phyloP scores from a whole-genome alignment of 1,140 invertebrate genomes.

The Acromyrmex heyeri region DNA sequence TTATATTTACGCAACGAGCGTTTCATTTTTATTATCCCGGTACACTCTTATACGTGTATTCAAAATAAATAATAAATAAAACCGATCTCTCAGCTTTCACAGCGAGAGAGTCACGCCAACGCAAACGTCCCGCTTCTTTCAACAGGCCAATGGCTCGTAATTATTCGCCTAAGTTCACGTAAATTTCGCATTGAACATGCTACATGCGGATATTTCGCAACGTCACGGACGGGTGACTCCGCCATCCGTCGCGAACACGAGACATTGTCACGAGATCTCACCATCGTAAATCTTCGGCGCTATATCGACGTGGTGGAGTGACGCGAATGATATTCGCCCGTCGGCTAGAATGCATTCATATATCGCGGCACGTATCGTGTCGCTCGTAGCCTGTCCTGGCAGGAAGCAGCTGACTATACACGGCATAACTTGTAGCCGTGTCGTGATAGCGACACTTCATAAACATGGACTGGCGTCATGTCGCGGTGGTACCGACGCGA shows the following conservation, averaged over 20 bases:
- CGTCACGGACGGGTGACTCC: slow-evolving; percentile 39
- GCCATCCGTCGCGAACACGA: slow-evolving; percentile 50
- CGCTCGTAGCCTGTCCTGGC: slow-evolving; percentile 51
- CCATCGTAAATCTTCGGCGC: slow-evolving; percentile 46
- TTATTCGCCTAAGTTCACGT: slow-evolving; percentile 34
- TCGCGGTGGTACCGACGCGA: slow-evolving; percentile 34
- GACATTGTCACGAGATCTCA: slow-evolving; percentile 60
- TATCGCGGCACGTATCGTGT: slow-evolving; percentile 54
- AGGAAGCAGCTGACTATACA: slow-evolving; percentile 51
- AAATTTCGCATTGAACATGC: slow-evolving; percentile 7
- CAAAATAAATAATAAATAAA: neutral
- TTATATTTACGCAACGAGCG: slow-evolving; percentile 3
- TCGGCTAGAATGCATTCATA: slow-evolving; percentile 47
- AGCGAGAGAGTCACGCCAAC: neutral
- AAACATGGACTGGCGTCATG: slow-evolving; percentile 61
- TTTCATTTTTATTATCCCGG: neutral
- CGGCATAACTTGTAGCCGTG: slow-evolving; percentile 60
- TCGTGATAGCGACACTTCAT: slow-evolving; percentile 62
- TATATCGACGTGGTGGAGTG: slow-evolving; percentile 46
- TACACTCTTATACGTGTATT: neutral
- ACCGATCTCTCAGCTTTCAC: neutral
- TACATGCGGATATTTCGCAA: slow-evolving; percentile 48
- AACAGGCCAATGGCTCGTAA: slow-evolving; percentile 12
- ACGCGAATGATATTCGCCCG: slow-evolving; percentile 49
- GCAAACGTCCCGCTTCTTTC: neutral